Percentiles rank a stretch among this genome's conserved stretches.
Conservation (phyloP, 2,113 vertebrate species). For the Notarius quadriscutis region DNA sequence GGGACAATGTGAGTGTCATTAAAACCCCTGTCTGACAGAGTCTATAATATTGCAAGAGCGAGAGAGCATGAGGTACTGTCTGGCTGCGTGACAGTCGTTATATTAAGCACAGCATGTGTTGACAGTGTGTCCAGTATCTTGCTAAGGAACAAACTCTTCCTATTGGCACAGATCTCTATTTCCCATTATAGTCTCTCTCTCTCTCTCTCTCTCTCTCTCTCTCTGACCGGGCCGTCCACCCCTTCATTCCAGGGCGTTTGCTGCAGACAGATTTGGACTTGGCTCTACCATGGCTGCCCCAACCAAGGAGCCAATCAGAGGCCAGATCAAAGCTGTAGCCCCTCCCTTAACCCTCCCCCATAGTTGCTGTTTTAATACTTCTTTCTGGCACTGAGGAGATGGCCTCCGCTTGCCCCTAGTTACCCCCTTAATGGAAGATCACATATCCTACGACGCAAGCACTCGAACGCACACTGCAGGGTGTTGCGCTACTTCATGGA, state of each 20-base stretch:
- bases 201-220: conserved; percentile 15
- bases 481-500: conserved; percentile 14
- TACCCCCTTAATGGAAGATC: conserved; percentile 19
- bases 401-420: conserved; percentile 40
- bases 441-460: conserved; percentile 43
- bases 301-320: conserved; percentile 40
- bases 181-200: conserved; percentile 58
- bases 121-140: conserved; percentile 76
- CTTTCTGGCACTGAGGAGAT: conserved; percentile 24
- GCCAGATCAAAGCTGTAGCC: conserved; percentile 23
- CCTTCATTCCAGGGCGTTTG: conserved; percentile 24
- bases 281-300: conserved; percentile 50
- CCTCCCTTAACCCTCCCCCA: neutral
- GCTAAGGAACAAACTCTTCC: conserved; percentile 78
- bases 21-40: conserved; percentile 37
- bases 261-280: conserved; percentile 48
- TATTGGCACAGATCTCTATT: conserved; percentile 71
- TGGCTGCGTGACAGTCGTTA: conserved; percentile 74
- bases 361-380: neutral
- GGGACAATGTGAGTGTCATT: conserved; percentile 9
- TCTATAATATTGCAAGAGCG: conserved; percentile 38
- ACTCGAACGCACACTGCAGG: neutral
- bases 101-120: conserved; percentile 77
- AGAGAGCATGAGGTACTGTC: conserved; percentile 54
- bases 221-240: conserved; percentile 16